Base-by-base conservation (phyloP, 2,113 vertebrate genomes). In the Heterochromis multidens region DNA sequence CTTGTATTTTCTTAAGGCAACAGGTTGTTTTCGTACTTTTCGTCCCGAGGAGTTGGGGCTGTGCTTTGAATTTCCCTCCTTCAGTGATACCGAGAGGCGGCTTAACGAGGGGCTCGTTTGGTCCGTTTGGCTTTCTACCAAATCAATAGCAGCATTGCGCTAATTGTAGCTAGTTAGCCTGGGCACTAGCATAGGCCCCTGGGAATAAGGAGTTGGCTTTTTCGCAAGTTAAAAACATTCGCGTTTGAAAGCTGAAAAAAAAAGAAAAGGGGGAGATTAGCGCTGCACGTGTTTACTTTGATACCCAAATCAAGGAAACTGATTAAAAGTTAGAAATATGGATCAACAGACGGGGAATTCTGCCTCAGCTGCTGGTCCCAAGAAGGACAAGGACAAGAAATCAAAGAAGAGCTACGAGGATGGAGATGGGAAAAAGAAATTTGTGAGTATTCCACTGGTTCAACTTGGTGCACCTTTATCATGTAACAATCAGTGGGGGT, bases 21-120 rank as follows among this genome's bases (percentile, higher is more conserved):
- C 82, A 76, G 74, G 82, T 67, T 57, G 80, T 72, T 76, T 84
- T 77, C 3, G 23, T 85, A 70, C 83, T 90, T 77, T 74, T 80
- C 27, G 8, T 23, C 4, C 25, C 6, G 14, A 74, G 25, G 49
- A 80, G 82, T 83, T 63, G 17, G 46, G 85, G 16, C 19, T 88
- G 78, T 62, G 88, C 91, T 96, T 96, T 95, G 95, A 96, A 96
- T 95, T 96, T 96, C 96, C 96, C 96, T 96, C 96, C 96, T 67
- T 94, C 92, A 77, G 88, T 40, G 54, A 80, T 23, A 85, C 70
- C 70, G 84, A 86, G 85, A 52, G 88, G 79, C 78, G 86, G 89
- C 33, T 91, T 82, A 74, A 86, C 54, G 29, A 76, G 77, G 76
- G 87, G 72, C 29, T 87, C 89, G 29, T 4, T 87, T 43, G 27